Evolutionary conservation across 2,888 invertebrate genomes (phyloP), one percentile per base, ranked within the genome.

Genomic region (Linnaemya vulpina): DNA sequence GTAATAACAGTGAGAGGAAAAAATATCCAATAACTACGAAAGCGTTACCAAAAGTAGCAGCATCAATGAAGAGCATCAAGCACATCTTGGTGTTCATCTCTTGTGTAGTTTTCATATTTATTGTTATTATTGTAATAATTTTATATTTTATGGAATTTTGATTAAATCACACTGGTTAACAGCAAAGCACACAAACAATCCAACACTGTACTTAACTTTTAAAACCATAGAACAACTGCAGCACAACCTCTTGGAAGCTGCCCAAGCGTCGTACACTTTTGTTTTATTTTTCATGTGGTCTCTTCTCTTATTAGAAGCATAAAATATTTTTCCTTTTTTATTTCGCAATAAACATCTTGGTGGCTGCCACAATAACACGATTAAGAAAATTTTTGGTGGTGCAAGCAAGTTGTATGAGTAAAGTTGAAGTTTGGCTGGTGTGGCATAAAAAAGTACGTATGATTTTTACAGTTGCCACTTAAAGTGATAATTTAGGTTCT

Each of bases 81-180:
- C 51, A 58, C 84, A 74, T 65, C 70, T 65, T 67, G 46, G 74
- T 70, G 86, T 76, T 78, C 86, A 78, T 84, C 63, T 83, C 78
- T 75, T 78, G 76, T 63, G 75, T 74, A 81, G 70, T 84, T 82
- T 83, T 71, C 81, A 84, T 86, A 80, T 83, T 86, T 86, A 86
- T 86, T 84, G 86, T 86, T 86, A 84, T 86, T 86, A 84, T 84
- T 86, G 84, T 67, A 84, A 86, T 86, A 86, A 85, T 85, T 85
- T 85, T 67, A 82, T 82, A 78, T 86, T 86, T 86, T 86, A 86
- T 86, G 86, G 84, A 86, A 84, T 86, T 86, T 84, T 84, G 86
- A 86, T 86, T 86, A 84, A 86, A 86, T 86, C 86, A 86, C 84
- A 78, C 84, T 86, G 78, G 67, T 81, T 82, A 78, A 73, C 68